Conservation (phyloP, 2,797 vertebrate species). For the Fistularia tabacaria region DNA sequence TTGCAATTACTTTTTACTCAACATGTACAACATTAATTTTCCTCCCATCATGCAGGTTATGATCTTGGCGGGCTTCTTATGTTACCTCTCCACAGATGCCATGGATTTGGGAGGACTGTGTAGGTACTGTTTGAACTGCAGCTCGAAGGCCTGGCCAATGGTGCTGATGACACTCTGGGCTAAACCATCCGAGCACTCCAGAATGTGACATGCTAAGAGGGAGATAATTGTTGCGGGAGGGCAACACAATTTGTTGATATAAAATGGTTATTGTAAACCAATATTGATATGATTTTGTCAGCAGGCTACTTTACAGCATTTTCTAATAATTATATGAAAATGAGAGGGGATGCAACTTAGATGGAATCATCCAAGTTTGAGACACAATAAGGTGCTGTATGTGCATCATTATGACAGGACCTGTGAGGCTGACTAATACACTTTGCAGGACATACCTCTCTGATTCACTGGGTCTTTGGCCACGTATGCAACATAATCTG, state of each 20-base stretch:
- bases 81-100: constrained; percentile 83
- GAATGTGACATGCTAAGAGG: constrained; percentile 89
- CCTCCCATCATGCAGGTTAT: too few species aligned
- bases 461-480: constrained; percentile 98
- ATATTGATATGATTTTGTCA: neutral
- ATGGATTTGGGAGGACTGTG: constrained; percentile 89
- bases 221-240: constrained; percentile 8
- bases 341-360: too few species aligned
- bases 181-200: constrained; percentile 92
- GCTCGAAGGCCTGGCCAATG: constrained; percentile 95
- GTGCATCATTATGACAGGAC: too few species aligned
- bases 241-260: neutral
- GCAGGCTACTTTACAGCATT: too few species aligned
- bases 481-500: constrained; percentile 94
- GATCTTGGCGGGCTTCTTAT: neutral
- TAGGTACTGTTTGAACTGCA: constrained; percentile 96
- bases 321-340: too few species aligned
- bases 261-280: neutral
- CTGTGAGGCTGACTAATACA: neutral
- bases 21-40: too few species aligned
- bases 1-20: too few species aligned
- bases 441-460: constrained; percentile 79
- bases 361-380: neutral
- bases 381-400: neutral
- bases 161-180: constrained; percentile 95